These are phyloP conservation scores for Hiodon alosoides DNA, from an alignment of 2,113 vertebrate genomes.

Conservation along the genomic window DNA sequence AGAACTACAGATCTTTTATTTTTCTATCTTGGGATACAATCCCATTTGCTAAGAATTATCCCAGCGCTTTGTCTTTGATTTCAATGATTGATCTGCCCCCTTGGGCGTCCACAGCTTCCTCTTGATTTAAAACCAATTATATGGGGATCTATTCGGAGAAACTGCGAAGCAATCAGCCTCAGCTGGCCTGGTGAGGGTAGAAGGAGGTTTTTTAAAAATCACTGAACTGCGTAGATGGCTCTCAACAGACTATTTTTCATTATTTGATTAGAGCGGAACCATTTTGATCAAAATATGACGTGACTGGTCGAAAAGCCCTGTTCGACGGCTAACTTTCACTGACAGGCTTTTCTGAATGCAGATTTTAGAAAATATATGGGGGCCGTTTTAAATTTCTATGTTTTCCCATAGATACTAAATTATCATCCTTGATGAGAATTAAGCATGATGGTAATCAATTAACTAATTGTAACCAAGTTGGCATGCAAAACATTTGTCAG, in stretches of 20 bases:
- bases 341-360: not conserved
- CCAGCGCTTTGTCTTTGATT: conserved; percentile 45
- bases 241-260: conserved; percentile 6
- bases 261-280: not conserved
- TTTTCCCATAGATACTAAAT: too few species aligned
- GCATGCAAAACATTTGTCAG: too few species aligned
- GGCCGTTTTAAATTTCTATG: too few species aligned
- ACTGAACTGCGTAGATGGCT: conserved; percentile 16
- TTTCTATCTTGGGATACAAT: not conserved
- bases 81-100: conserved; percentile 43
- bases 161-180: conserved; percentile 24
- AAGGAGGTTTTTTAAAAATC: conserved; percentile 33
- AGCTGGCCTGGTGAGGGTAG: conserved; percentile 27
- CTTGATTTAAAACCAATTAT: conserved; percentile 57
- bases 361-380: too few species aligned
- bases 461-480: too few species aligned
- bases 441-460: too few species aligned
- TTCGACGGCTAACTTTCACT: not conserved
- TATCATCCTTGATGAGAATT: too few species aligned
- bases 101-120: conserved; percentile 38
- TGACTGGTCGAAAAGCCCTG: not conserved
- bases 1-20: not conserved
- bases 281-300: not conserved
- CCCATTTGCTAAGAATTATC: conserved; percentile 43
- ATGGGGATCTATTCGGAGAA: conserved; percentile 45